Conservation (phyloP, 2,113 vertebrate species). For the Azemiops feae region DNA sequence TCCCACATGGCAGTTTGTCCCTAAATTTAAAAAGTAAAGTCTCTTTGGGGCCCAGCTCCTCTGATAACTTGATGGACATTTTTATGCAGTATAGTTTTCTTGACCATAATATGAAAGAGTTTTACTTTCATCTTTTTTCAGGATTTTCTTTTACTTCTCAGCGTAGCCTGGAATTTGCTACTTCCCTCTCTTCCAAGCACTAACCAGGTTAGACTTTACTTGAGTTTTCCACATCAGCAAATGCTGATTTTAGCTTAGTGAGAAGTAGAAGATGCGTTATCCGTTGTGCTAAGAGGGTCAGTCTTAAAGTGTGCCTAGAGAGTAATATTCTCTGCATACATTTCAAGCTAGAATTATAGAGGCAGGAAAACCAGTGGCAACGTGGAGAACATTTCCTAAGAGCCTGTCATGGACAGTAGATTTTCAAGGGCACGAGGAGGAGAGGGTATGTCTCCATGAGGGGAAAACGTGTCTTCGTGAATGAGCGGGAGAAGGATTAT, state of each 20-base stretch:
- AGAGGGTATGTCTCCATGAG: not conserved
- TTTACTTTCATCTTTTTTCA: not conserved
- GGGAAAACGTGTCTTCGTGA: not conserved
- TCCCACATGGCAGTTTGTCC: not conserved
- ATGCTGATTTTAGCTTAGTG: not conserved
- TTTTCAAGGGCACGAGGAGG: not conserved
- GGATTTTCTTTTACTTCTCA: not conserved
- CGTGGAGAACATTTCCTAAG: not conserved
- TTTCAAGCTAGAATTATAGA: not conserved
- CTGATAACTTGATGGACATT: not conserved
- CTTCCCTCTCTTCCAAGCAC: not conserved
- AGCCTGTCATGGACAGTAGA: not conserved
- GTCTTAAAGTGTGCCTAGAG: not conserved
- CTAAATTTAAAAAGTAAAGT: not conserved
- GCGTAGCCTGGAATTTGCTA: not conserved
- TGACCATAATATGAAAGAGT: not conserved
- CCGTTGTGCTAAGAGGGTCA: not conserved
- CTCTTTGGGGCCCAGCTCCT: not conserved
- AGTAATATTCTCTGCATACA: not conserved
- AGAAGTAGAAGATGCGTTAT: not conserved
- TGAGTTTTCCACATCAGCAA: not conserved
- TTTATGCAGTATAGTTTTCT: not conserved
- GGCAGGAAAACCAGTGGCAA: not conserved
- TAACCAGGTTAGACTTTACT: not conserved
- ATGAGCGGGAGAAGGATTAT: not conserved